These are phyloP conservation scores for Thrips palmi DNA, from an alignment of 1,140 invertebrate genomes.

Conservation along the genomic window DNA sequence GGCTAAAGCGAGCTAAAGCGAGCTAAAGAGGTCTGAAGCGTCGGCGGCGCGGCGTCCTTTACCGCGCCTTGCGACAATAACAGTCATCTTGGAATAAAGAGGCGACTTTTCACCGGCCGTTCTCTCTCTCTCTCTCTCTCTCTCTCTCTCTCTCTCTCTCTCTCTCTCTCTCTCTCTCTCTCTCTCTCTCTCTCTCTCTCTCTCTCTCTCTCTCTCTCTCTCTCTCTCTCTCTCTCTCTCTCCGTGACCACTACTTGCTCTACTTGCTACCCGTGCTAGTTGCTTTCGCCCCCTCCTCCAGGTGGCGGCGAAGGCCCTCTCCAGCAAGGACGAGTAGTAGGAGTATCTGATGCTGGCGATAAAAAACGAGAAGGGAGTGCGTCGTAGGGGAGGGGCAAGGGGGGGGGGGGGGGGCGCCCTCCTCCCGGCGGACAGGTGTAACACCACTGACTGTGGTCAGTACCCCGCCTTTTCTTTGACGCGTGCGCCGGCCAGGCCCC, in stretches of 20 bases:
- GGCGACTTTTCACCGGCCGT: too few species aligned
- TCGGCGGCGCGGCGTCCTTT: not conserved
- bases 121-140: constrained; percentile 3
- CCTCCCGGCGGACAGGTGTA: too few species aligned
- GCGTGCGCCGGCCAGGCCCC: too few species aligned
- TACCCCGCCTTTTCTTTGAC: too few species aligned
- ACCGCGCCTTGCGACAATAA: not conserved
- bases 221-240: not conserved
- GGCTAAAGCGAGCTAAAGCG: too few species aligned
- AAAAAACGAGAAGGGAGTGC: not conserved
- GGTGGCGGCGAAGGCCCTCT: not conserved
- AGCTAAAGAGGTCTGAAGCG: too few species aligned
- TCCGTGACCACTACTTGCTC: too few species aligned
- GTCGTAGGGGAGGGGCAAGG: constrained; percentile 1
- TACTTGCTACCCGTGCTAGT: too few species aligned
- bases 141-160: constrained; percentile 6
- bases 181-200: constrained; percentile 6
- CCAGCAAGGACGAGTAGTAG: not conserved
- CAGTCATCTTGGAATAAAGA: constrained; percentile 6
- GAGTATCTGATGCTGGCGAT: not conserved
- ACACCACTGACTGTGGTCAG: too few species aligned
- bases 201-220: constrained; percentile 6
- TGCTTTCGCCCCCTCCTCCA: not conserved
- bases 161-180: constrained; percentile 6
- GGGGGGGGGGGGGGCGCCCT: too few species aligned